Evolutionary conservation across 1,140 invertebrate species (phyloP), one percentile per base, ranked within the genome.

Genomic region (Macrobrachium nipponense): DNA sequence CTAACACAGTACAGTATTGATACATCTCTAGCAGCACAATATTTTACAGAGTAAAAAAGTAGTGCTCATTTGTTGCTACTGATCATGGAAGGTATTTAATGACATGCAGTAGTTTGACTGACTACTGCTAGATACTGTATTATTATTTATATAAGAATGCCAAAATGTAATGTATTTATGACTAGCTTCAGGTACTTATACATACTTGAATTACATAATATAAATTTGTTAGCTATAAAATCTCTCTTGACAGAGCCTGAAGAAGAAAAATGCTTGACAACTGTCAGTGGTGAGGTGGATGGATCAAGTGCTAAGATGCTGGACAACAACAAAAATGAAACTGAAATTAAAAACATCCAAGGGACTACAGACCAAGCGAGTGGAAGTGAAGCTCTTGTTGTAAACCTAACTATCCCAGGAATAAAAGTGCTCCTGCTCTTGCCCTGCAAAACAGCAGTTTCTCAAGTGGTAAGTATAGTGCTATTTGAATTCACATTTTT

Each of bases 281-380:
- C 66, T 68, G 66, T 68, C 20, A 27, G n/a, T 58, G 76, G 59
- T 20, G 51, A 60, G 27, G 44, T 27, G 20, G 60, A 61, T 12
- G 27, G 66, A 44, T 27, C 61, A 36, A 18, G 14, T 18, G 60
- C 72, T 18, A 44, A 82, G 51, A 60, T 82, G 36, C 75, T 87
- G 36, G 86, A 87, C 70, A 36, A 87, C 73, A 87, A 87, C 80
- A 87, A 87, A 60, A 87, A 87, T 62, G 86, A 87, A 78, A 87
- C 86, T 2, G 58, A 59, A 36, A 44, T 83, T 17, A 87, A 82
- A 59, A 27, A 78, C 7, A 61, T 23, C 15, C 78, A 36, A 60
- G 62, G 61, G 12, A 62, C 36, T 12, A 36, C 68, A 23, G n/a
- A 70, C 15, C 68, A 61, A 12, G 12, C 12, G 75, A 72, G 14